These are phyloP conservation scores for Chloropsis hardwickii DNA, from an alignment of 2,113 vertebrate species.

Conservation along the genomic window DNA sequence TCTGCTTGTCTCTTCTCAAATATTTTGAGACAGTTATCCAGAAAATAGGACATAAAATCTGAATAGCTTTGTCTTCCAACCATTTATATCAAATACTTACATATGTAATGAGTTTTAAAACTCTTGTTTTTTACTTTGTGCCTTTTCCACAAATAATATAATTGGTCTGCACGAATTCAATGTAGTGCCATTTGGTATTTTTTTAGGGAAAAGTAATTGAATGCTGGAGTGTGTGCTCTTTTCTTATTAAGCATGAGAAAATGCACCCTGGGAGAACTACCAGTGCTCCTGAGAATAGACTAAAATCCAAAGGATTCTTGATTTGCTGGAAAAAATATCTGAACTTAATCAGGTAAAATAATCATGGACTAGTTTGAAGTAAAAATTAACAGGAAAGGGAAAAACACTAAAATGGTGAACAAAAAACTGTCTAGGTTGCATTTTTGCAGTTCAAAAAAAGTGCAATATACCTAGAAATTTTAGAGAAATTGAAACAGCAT, in stretches of 20 bases:
- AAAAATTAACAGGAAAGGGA: background rate
- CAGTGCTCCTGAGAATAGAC: background rate
- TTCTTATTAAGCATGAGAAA: background rate
- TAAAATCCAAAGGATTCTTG: background rate
- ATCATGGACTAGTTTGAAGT: background rate
- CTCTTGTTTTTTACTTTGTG: background rate
- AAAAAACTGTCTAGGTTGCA: background rate
- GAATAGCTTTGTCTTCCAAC: background rate
- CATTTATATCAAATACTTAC: background rate
- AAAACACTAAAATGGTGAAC: background rate
- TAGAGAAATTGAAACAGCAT: background rate
- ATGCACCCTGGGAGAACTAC: background rate
- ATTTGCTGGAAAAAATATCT: background rate
- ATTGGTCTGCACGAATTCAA: background rate
- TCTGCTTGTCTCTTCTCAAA: background rate
- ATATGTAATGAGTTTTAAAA: background rate
- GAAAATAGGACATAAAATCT: background rate
- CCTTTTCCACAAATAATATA: background rate
- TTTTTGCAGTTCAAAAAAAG: background rate
- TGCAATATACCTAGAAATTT: rapidly evolving
- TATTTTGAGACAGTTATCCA: background rate
- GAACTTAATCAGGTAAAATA: background rate
- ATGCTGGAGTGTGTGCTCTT: background rate
- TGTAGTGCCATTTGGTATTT: background rate
- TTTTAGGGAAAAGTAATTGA: background rate